Evolutionary conservation across 2,888 invertebrate species (phyloP).

Genomic region (Drosophila ezoana): DNA sequence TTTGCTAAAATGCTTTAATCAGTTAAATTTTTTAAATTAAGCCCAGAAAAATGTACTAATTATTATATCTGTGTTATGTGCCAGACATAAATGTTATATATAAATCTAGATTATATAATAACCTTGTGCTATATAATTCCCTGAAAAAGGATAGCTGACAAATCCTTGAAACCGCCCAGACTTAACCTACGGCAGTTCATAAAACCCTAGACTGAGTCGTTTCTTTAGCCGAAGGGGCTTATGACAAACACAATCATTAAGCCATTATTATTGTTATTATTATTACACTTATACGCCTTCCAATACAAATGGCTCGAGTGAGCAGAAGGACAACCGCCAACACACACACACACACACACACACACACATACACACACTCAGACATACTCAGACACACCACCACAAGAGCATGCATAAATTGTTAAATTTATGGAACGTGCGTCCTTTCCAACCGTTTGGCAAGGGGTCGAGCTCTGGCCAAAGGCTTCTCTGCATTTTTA

Average conservation of each 20-base stretch:
- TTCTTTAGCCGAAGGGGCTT: slow-evolving; percentile 32
- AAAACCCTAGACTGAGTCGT: slow-evolving; percentile 45
- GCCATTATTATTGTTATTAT: slow-evolving; percentile 79
- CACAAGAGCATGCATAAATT: slow-evolving; percentile 38
- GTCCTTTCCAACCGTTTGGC: slow-evolving; percentile 37
- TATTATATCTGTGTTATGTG: slow-evolving; percentile 10
- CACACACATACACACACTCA: slow-evolving; percentile 1
- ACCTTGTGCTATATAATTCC: slow-evolving; percentile 4
- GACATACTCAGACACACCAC: neutral
- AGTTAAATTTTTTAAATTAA: neutral
- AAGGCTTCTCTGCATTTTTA: slow-evolving; percentile 43
- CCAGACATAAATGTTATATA: neutral
- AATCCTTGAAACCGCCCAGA: slow-evolving; percentile 46
- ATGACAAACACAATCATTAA: slow-evolving; percentile 75
- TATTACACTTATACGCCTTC: slow-evolving; percentile 62
- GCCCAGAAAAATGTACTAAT: neutral
- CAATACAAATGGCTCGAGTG: slow-evolving; percentile 21
- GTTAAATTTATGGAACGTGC: slow-evolving; percentile 35
- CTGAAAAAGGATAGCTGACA: slow-evolving; percentile 60
- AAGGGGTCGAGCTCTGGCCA: slow-evolving; percentile 6
- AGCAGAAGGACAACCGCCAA: slow-evolving; percentile 2
- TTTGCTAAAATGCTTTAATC: neutral
- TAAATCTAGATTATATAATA: slow-evolving; percentile 5
- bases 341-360: slow-evolving; percentile 3
- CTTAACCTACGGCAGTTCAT: slow-evolving; percentile 61